phyloP scores from a whole-genome alignment of 2,113 vertebrate genomes.

The Leuciscus idus region DNA sequence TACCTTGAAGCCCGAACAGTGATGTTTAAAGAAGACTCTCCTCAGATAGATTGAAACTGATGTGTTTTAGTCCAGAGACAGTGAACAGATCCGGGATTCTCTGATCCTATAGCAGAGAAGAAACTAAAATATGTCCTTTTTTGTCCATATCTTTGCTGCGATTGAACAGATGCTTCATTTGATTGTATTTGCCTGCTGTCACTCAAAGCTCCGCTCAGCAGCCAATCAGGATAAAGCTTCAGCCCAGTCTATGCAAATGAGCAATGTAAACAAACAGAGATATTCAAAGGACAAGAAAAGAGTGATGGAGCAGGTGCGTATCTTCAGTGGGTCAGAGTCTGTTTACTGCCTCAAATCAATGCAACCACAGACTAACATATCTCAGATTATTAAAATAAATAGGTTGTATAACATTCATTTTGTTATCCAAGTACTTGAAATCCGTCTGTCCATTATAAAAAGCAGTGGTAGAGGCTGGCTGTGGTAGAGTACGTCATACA shows the following conservation, averaged over 20 bases:
- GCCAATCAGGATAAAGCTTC: slow-evolving; percentile 66
- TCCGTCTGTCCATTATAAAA: too few relatives aligned
- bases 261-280: slow-evolving; percentile 54
- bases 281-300: slow-evolving; percentile 65
- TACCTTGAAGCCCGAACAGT: not conserved
- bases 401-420: too few relatives aligned
- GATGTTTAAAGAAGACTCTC: not conserved
- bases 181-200: slow-evolving; percentile 75
- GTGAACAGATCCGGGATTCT: not conserved
- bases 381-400: not conserved
- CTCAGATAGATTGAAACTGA: not conserved
- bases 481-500: too few relatives aligned
- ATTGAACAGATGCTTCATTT: slow-evolving; percentile 62
- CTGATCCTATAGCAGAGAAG: not conserved
- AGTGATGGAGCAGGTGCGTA: not conserved
- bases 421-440: too few relatives aligned
- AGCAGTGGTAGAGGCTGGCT: too few relatives aligned
- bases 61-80: not conserved
- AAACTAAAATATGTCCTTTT: slow-evolving; percentile 17
- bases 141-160: not conserved
- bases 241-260: slow-evolving; percentile 72
- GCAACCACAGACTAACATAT: not conserved
- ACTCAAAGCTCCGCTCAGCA: slow-evolving; percentile 48
- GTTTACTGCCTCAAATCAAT: not conserved
- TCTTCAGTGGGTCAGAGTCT: not conserved